Conservation (phyloP, 2,797 vertebrate genomes). For the Gambelia wislizenii region DNA sequence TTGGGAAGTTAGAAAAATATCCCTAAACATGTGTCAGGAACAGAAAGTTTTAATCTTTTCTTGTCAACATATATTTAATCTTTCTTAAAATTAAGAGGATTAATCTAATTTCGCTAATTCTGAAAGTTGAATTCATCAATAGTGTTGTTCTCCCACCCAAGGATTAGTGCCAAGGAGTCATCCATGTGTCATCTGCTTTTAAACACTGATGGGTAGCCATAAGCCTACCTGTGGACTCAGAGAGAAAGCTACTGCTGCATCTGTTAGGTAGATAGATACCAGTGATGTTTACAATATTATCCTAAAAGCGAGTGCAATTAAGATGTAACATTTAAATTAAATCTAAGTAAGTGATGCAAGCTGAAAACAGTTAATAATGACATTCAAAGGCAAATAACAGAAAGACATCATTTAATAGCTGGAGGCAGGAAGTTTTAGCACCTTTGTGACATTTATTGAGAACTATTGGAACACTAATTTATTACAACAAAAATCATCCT, state of each 20-base stretch:
- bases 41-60: not conserved
- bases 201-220: not conserved
- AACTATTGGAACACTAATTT: not conserved
- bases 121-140: fast-evolving
- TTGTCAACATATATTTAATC: not conserved
- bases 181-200: not conserved
- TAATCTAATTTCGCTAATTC: not conserved
- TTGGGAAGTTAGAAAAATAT: fast-evolving
- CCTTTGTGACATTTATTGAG: not conserved
- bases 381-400: not conserved
- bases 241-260: not conserved
- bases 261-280: not conserved
- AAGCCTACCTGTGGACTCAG: not conserved
- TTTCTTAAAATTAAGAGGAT: not conserved
- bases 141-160: not conserved
- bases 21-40: not conserved
- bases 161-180: not conserved
- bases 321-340: not conserved
- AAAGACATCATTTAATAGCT: not conserved
- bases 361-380: not conserved
- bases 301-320: not conserved
- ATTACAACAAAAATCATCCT: not conserved
- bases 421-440: not conserved
- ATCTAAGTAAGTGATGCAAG: not conserved
- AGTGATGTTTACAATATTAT: not conserved